Evolutionary conservation across 2,888 invertebrate genomes (phyloP).

Genomic region (Scaeva pyrastri): DNA sequence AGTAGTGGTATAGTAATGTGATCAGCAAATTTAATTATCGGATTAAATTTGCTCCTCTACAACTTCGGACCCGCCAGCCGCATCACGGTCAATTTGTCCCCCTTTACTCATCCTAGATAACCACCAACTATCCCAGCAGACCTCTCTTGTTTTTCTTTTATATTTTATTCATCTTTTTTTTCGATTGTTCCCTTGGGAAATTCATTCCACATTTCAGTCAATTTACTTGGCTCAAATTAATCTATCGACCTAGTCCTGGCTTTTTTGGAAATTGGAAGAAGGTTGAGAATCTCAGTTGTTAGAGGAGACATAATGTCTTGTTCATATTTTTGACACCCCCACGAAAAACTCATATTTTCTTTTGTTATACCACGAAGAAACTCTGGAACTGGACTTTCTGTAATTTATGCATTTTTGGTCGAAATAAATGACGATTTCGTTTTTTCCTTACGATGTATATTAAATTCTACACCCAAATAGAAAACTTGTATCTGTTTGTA

Average conservation of each 20-base stretch:
- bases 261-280: too few relatives aligned
- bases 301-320: not conserved
- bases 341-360: not conserved
- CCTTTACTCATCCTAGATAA: not conserved
- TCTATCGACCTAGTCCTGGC: conserved; percentile 41
- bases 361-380: not conserved
- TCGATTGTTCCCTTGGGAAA: conserved; percentile 56
- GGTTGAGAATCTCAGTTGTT: too few relatives aligned
- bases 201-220: conserved; percentile 60
- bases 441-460: not conserved
- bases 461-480: conserved; percentile 40
- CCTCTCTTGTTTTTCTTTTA: not conserved
- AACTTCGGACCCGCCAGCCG: not conserved
- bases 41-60: conserved; percentile 66
- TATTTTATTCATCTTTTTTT: conserved; percentile 31
- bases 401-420: conserved; percentile 53
- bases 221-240: conserved; percentile 67
- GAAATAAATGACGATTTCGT: conserved; percentile 40
- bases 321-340: not conserved
- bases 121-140: not conserved
- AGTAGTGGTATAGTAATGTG: conserved; percentile 57
- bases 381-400: conserved; percentile 18
- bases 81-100: not conserved
- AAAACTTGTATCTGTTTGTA: too few relatives aligned
- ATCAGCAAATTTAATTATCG: conserved; percentile 75